These are phyloP conservation scores for Microctonus brassicae DNA, from an alignment of 2,888 invertebrate species.

Conservation along the genomic window DNA sequence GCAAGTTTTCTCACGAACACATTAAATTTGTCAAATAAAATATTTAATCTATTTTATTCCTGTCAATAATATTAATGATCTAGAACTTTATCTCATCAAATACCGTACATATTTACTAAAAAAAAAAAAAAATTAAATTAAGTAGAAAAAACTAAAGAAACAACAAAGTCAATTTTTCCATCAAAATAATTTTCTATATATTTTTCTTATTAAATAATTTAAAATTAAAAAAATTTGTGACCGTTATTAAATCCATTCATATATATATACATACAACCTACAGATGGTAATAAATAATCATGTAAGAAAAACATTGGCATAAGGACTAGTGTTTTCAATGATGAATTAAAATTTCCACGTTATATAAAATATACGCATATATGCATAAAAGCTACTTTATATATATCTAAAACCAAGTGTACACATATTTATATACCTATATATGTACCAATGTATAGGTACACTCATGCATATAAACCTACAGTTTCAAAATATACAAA, in stretches of 20 bases:
- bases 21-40: too few species aligned
- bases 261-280: neutral
- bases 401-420: neutral
- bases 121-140: too few species aligned
- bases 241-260: neutral
- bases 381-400: neutral
- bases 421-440: constrained; percentile 21
- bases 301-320: too few species aligned
- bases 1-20: too few species aligned
- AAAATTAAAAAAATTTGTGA: neutral
- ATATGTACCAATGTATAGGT: constrained; percentile 18
- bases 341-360: constrained; percentile 55
- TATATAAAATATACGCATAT: constrained; percentile 40
- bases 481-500: constrained; percentile 6
- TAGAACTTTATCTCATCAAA: too few species aligned
- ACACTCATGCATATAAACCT: constrained; percentile 3
- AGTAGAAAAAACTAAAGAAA: too few species aligned
- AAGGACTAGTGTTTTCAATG: neutral
- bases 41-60: too few species aligned
- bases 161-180: too few species aligned
- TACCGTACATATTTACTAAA: too few species aligned
- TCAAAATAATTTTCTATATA: too few species aligned
- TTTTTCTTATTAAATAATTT: too few species aligned
- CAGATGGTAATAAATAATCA: constrained; percentile 49
- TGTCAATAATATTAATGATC: too few species aligned